These are phyloP conservation scores for Symphodus melops DNA, from an alignment of 2,113 vertebrate species.

Conservation along the genomic window DNA sequence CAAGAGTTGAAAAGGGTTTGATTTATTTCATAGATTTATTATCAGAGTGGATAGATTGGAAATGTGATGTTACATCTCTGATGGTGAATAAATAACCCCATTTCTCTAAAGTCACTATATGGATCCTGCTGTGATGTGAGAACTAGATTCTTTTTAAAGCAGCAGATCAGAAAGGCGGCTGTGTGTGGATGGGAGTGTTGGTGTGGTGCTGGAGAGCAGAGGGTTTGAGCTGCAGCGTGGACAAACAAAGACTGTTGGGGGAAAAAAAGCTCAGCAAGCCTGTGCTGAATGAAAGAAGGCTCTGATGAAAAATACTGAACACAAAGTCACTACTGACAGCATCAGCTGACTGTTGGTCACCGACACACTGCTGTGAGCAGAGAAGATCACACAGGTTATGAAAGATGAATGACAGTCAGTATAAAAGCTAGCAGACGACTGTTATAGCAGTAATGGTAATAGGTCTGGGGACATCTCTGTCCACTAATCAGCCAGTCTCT, in stretches of 20 bases:
- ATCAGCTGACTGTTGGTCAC: constrained; percentile 4
- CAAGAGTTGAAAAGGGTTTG: constrained; percentile 5
- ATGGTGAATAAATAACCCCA: background rate
- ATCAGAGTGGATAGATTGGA: constrained; percentile 13
- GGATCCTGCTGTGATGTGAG: constrained; percentile 18
- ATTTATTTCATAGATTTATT: constrained; percentile 49
- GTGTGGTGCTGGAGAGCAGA: background rate
- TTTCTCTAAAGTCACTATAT: constrained; percentile 2
- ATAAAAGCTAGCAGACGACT: background rate
- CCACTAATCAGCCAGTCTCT: background rate
- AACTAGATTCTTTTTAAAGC: constrained; percentile 21
- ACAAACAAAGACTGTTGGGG: constrained; percentile 12
- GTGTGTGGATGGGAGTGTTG: constrained; percentile 17
- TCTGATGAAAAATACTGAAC: background rate
- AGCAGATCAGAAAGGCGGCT: constrained; percentile 19
- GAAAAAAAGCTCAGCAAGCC: constrained; percentile 11
- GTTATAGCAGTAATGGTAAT: background rate
- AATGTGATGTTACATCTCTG: background rate
- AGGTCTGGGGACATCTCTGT: background rate
- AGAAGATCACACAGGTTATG: constrained; percentile 8
- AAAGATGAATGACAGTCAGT: constrained; percentile 1
- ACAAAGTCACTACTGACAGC: constrained; percentile 1
- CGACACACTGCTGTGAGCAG: background rate
- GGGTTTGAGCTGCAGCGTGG: background rate
- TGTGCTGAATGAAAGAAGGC: background rate